Conservation (phyloP, 2,113 vertebrate genomes). For the Hippoglossus stenolepis region DNA sequence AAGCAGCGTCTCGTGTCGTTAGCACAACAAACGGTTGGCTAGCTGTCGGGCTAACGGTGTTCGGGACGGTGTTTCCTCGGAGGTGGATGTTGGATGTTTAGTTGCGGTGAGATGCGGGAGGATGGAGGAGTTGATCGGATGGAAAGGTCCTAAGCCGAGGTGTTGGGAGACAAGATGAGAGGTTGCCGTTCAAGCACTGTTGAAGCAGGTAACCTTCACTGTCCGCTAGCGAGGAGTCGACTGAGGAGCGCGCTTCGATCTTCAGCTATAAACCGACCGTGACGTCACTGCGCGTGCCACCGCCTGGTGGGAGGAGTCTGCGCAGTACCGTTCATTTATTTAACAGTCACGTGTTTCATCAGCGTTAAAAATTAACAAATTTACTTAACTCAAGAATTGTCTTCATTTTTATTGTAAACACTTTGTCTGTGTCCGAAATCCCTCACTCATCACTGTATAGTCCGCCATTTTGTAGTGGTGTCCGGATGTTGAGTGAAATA, state of each 20-base stretch:
- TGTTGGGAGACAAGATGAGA: conserved; percentile 67
- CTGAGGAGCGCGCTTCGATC: neutral
- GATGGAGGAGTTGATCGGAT: too few relatives aligned
- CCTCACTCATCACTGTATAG: too few relatives aligned
- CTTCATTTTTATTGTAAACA: too few relatives aligned
- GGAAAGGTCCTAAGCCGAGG: too few relatives aligned
- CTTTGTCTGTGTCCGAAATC: too few relatives aligned
- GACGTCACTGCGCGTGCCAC: conserved; percentile 41
- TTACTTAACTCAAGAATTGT: too few relatives aligned
- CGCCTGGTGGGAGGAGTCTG: neutral
- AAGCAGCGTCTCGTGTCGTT: conserved; percentile 2
- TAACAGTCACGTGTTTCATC: neutral
- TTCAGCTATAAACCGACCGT: neutral
- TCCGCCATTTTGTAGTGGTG: too few relatives aligned
- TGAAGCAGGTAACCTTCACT: conserved; percentile 88
- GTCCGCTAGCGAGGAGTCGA: conserved; percentile 50
- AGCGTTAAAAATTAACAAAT: too few relatives aligned
- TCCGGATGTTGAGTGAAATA: too few relatives aligned
- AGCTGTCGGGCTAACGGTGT: conserved; percentile 19
- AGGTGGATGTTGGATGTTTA: too few relatives aligned
- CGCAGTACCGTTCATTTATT: neutral
- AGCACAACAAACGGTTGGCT: conserved; percentile 49
- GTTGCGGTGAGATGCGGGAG: too few relatives aligned
- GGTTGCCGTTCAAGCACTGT: conserved; percentile 94
- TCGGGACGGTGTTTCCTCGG: too few relatives aligned